A percentile compares a stretch with the other conserved stretches of the same genome.
phyloP scores from a whole-genome alignment of 2,797 vertebrate species.

The Danio aesculapii region DNA sequence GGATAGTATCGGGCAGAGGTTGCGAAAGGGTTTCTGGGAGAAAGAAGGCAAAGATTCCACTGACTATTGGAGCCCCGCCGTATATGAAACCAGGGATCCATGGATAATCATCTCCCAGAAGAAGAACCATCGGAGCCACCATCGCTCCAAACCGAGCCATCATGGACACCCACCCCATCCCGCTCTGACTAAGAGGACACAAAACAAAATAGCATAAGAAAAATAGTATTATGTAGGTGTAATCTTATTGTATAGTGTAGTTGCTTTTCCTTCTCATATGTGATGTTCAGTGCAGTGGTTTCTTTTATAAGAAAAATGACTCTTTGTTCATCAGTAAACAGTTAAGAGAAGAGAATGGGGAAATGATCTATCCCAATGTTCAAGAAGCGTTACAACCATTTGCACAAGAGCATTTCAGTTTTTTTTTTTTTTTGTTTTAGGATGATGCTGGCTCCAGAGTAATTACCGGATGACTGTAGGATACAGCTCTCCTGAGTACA shows the following conservation, averaged over 20 bases:
- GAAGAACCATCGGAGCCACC: conserved; percentile 82
- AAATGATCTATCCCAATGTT: not conserved
- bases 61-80: conserved; percentile 80
- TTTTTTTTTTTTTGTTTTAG: not conserved
- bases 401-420: not conserved
- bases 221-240: not conserved
- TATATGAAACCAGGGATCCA: conserved; percentile 83
- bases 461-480: conserved; percentile 89
- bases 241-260: no score
- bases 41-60: conserved; percentile 79
- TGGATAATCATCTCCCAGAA: conserved; percentile 70
- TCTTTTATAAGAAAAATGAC: no score
- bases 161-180: conserved; percentile 85
- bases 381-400: not conserved
- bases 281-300: no score
- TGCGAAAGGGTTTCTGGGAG: conserved; percentile 83
- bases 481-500: conserved; percentile 89
- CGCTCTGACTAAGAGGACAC: conserved; percentile 81
- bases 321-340: no score
- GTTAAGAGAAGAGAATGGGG: no score
- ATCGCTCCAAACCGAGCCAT: conserved; percentile 83
- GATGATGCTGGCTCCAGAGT: not conserved
- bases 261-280: no score
- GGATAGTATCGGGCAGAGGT: conserved; percentile 84
- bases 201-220: not conserved